These are phyloP conservation scores for Seira ritae DNA, from an alignment of 2,888 invertebrate species.

Conservation along the genomic window DNA sequence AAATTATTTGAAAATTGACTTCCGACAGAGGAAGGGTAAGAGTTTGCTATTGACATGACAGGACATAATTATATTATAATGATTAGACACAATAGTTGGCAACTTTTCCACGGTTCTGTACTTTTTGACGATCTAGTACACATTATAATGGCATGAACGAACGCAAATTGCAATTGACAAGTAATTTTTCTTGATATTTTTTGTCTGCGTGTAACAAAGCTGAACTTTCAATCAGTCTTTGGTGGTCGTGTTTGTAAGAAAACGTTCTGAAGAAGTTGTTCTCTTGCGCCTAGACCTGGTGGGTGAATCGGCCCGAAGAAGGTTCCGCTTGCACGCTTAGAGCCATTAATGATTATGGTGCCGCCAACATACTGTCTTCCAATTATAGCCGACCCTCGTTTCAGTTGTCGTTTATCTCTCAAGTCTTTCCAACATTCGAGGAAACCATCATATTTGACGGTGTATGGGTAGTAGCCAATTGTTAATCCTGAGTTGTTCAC, in stretches of 20 bases:
- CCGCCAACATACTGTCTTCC: conserved; percentile 83
- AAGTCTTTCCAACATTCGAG: conserved; percentile 89
- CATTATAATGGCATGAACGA: too few relatives aligned
- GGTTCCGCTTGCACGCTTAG: conserved; percentile 62
- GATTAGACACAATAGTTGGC: too few relatives aligned
- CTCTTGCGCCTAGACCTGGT: conserved; percentile 50
- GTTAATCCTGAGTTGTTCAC: conserved; percentile 88
- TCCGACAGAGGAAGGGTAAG: too few relatives aligned
- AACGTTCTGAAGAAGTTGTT: conserved; percentile 35
- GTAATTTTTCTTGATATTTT: too few relatives aligned
- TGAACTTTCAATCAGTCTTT: conserved; percentile 42
- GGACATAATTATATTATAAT: too few relatives aligned
- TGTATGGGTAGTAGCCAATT: conserved; percentile 89
- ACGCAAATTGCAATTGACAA: too few relatives aligned
- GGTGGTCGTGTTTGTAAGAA: conserved; percentile 14
- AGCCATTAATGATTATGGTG: conserved; percentile 49
- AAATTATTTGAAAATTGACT: too few relatives aligned
- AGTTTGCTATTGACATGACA: too few relatives aligned
- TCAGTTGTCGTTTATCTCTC: conserved; percentile 84
- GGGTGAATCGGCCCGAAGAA: conserved; percentile 68
- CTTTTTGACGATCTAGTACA: too few relatives aligned
- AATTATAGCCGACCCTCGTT: conserved; percentile 89
- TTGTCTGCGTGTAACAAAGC: not conserved
- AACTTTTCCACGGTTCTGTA: too few relatives aligned
- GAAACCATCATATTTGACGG: conserved; percentile 87